Percentiles rank a stretch among this genome's conserved stretches.
These are phyloP conservation scores for Otocyon megalotis DNA, from an alignment of 2,113 vertebrate genomes.

Conservation along the genomic window DNA sequence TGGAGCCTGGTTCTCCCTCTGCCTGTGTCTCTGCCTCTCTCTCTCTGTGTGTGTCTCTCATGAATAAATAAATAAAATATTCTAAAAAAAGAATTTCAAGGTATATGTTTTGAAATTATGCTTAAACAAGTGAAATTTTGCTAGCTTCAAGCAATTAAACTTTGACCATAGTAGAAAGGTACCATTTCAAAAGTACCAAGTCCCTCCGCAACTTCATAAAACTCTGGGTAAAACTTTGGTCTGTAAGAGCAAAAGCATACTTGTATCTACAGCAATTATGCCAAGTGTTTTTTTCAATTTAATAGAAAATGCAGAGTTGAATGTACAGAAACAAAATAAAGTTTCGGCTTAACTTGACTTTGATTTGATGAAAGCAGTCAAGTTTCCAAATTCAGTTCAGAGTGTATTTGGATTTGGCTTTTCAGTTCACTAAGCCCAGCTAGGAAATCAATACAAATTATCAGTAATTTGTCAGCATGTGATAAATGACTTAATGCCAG, in stretches of 20 bases:
- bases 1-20: too few species aligned
- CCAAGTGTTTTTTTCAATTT: neutral
- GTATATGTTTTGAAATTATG: neutral
- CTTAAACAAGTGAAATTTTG: neutral
- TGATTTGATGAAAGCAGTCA: neutral
- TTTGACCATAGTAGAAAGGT: neutral
- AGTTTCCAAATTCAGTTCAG: neutral
- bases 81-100: neutral
- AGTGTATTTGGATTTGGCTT: slow-evolving; percentile 47
- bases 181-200: neutral
- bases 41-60: too few species aligned
- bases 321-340: neutral
- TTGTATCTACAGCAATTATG: neutral
- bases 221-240: neutral
- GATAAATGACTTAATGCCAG: slow-evolving; percentile 51
- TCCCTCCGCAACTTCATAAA: neutral
- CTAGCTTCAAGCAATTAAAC: neutral
- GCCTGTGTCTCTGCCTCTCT: too few species aligned
- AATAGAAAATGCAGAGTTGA: neutral
- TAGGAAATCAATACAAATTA: slow-evolving; percentile 76
- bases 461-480: slow-evolving; percentile 75
- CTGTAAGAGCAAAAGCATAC: neutral
- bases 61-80: too few species aligned
- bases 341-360: neutral
- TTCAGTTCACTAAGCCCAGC: slow-evolving; percentile 59